Evolutionary conservation across 1,140 invertebrate species (phyloP).

Genomic region (Sarcophaga bullata): DNA sequence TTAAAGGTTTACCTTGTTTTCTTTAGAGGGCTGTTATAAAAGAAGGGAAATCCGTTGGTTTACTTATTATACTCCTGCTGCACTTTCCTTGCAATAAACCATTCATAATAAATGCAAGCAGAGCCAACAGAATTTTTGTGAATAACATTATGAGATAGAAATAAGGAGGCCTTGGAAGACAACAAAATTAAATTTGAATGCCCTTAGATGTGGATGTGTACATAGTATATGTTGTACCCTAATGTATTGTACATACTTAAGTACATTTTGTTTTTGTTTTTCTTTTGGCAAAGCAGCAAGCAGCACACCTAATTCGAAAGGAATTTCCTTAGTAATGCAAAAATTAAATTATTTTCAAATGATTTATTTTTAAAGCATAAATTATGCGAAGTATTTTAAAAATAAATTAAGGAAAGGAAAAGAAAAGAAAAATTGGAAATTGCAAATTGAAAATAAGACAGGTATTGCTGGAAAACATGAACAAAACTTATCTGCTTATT

Average conservation of each 20-base stretch:
- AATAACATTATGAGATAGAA: background rate
- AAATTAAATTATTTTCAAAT: slow-evolving; percentile 22
- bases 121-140: background rate
- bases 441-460: too few relatives aligned
- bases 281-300: too few relatives aligned
- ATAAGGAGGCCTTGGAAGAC: too few relatives aligned
- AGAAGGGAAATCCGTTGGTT: background rate
- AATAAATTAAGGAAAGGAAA: too few relatives aligned
- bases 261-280: too few relatives aligned
- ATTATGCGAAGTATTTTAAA: background rate
- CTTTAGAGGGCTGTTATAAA: background rate
- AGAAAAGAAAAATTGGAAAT: too few relatives aligned
- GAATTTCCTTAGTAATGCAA: background rate
- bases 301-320: background rate
- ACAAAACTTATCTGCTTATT: background rate
- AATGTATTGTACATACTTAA: too few relatives aligned
- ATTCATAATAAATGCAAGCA: background rate
- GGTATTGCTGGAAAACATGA: too few relatives aligned
- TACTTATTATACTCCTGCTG: background rate
- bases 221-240: too few relatives aligned
- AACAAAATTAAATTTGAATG: too few relatives aligned
- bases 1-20: background rate
- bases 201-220: too few relatives aligned
- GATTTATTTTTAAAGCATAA: background rate
- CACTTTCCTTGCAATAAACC: too few relatives aligned